Percentiles rank a stretch among this genome's conserved stretches.
These are phyloP conservation scores for Caenorhabditis briggsae DNA, from an alignment of 1,140 invertebrate genomes.

Conservation along the genomic window DNA sequence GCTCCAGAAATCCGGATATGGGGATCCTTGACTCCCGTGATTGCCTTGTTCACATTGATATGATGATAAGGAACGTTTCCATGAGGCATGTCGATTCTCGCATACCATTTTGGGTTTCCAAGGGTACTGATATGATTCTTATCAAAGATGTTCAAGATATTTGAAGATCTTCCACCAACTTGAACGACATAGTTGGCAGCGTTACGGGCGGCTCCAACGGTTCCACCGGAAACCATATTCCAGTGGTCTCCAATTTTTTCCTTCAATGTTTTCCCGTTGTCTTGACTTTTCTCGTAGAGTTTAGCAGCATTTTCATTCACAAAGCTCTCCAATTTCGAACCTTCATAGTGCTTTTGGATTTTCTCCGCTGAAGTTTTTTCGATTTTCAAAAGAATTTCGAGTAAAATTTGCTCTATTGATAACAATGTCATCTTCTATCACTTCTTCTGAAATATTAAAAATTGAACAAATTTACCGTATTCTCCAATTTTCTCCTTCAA, in stretches of 20 bases:
- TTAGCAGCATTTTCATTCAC: background rate
- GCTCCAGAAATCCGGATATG: background rate
- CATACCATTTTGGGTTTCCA: background rate
- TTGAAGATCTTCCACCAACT: background rate
- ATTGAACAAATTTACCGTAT: background rate
- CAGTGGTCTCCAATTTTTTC: background rate
- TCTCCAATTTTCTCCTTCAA: background rate
- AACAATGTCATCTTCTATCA: too few species aligned
- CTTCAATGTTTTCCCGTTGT: background rate
- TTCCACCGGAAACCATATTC: background rate
- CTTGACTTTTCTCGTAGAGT: background rate
- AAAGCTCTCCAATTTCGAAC: background rate
- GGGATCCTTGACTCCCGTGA: conserved; percentile 3
- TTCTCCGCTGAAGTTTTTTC: background rate
- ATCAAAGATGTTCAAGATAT: conserved; percentile 7
- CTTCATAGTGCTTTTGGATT: background rate
- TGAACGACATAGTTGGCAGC: background rate
- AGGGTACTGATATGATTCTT: background rate
- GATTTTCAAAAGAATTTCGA: too few species aligned
- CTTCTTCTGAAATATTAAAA: background rate
- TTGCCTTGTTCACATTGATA: background rate
- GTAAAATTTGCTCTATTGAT: too few species aligned
- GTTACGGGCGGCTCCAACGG: background rate
- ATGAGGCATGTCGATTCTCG: background rate
- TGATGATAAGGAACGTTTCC: background rate